These are phyloP conservation scores for Scomber japonicus DNA, from an alignment of 2,113 vertebrate species.

Conservation along the genomic window DNA sequence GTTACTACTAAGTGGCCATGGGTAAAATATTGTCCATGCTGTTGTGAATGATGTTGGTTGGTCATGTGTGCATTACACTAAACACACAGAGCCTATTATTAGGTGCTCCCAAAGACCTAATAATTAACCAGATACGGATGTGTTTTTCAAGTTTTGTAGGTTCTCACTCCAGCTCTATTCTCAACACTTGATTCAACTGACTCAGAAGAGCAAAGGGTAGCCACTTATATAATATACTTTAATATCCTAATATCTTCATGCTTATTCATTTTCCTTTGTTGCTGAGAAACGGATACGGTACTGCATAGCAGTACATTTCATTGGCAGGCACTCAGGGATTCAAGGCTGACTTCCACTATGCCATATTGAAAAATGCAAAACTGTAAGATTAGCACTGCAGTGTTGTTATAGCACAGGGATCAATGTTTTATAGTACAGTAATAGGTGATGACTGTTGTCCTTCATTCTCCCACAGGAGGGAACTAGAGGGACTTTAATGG, in stretches of 20 bases:
- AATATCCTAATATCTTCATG: background rate
- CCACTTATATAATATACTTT: background rate
- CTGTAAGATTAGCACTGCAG: background rate
- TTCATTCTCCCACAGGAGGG: constrained; percentile 64
- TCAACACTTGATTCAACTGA: background rate
- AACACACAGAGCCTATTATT: background rate
- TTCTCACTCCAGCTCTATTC: background rate
- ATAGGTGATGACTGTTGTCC: constrained; percentile 13
- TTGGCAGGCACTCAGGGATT: background rate
- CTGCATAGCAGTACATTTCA: constrained; percentile 21
- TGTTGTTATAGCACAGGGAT: constrained; percentile 9
- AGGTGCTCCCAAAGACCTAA: background rate
- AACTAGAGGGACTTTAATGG: constrained; percentile 45
- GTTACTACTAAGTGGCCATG: too few species aligned
- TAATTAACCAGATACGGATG: background rate
- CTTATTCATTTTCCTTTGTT: background rate
- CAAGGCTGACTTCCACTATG: background rate
- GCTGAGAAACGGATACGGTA: background rate
- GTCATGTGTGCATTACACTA: background rate
- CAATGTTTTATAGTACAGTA: background rate
- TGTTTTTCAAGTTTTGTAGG: background rate
- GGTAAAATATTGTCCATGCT: too few species aligned
- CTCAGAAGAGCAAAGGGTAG: background rate
- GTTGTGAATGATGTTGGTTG: background rate
- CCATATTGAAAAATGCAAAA: constrained; percentile 5